Conservation (phyloP, 2,888 invertebrate species). For the Andrena trimmerana region DNA sequence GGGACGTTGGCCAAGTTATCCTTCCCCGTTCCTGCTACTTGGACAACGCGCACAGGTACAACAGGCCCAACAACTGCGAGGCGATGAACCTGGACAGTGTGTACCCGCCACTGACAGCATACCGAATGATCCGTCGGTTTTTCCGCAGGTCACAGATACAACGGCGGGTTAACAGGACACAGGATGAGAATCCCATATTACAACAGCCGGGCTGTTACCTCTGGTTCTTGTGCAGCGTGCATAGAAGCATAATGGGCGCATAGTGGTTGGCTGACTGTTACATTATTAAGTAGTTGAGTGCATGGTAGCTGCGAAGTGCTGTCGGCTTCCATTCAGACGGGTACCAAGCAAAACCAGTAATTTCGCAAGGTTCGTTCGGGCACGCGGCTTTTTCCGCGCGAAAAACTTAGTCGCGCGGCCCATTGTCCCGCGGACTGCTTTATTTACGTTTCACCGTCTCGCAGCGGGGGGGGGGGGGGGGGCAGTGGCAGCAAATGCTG, state of each 20-base stretch:
- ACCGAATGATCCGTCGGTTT: constrained; percentile 34
- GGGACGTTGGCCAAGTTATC: constrained; percentile 10
- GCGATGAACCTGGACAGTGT: neutral
- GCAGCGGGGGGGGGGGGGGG: no score
- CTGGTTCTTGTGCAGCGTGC: constrained; percentile 73
- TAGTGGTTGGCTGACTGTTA: constrained; percentile 81
- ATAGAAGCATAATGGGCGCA: constrained; percentile 80
- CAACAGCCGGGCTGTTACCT: constrained; percentile 68
- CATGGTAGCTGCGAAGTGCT: constrained; percentile 80
- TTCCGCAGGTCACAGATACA: constrained; percentile 52
- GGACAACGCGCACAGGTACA: constrained; percentile 17
- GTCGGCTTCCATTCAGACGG: constrained; percentile 79
- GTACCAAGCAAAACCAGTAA: constrained; percentile 65
- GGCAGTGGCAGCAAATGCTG: no score
- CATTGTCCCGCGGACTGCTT: constrained; percentile 5
- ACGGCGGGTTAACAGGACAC: constrained; percentile 54
- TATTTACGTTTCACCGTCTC: constrained; percentile 3
- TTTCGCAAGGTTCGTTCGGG: constrained; percentile 43
- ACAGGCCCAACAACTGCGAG: constrained; percentile 3
- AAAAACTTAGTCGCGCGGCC: constrained; percentile 15
- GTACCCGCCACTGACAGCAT: neutral
- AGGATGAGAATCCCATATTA: constrained; percentile 72
- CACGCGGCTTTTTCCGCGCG: constrained; percentile 23
- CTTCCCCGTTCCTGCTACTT: neutral
- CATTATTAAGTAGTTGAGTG: constrained; percentile 83